phyloP scores from a whole-genome alignment of 2,113 vertebrate species.

The Pollachius pollachius region DNA sequence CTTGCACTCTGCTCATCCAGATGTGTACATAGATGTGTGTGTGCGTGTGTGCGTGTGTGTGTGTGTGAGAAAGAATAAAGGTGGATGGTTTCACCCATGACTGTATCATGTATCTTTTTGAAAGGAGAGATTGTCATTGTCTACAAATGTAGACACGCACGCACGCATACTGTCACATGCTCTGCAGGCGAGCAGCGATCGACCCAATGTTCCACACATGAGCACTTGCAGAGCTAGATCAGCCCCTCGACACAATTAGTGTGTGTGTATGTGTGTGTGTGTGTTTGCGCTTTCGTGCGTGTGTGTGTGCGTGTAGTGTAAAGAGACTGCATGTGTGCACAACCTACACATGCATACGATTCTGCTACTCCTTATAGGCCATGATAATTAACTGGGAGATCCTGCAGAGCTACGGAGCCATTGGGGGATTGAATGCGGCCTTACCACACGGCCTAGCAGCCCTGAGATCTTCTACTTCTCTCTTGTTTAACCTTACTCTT shows the following conservation, averaged over 20 bases:
- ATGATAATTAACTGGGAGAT: slow-evolving; percentile 14
- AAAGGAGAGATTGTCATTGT: not conserved
- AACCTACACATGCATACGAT: no score
- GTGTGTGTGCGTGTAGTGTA: slow-evolving; percentile 1
- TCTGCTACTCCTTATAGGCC: not conserved
- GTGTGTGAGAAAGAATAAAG: not conserved
- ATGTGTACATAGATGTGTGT: not conserved
- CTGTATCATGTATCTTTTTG: slow-evolving; percentile 14
- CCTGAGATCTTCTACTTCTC: no score
- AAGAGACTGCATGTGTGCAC: not conserved
- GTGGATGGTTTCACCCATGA: slow-evolving; percentile 29
- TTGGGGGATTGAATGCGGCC: slow-evolving; percentile 1
- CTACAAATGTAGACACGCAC: slow-evolving; percentile 11
- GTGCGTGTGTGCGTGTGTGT: not conserved
- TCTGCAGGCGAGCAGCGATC: not conserved
- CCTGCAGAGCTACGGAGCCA: slow-evolving; percentile 19
- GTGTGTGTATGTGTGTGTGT: slow-evolving; percentile 6
- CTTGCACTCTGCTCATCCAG: no score
- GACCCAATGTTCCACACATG: not conserved
- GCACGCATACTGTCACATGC: slow-evolving; percentile 6
- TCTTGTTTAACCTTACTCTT: no score
- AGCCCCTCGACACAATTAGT: not conserved
- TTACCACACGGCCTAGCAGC: no score
- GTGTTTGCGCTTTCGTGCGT: slow-evolving; percentile 4
- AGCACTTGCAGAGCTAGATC: not conserved